Conservation (phyloP, 1,140 invertebrate species). For the Drosophila jambulina region DNA sequence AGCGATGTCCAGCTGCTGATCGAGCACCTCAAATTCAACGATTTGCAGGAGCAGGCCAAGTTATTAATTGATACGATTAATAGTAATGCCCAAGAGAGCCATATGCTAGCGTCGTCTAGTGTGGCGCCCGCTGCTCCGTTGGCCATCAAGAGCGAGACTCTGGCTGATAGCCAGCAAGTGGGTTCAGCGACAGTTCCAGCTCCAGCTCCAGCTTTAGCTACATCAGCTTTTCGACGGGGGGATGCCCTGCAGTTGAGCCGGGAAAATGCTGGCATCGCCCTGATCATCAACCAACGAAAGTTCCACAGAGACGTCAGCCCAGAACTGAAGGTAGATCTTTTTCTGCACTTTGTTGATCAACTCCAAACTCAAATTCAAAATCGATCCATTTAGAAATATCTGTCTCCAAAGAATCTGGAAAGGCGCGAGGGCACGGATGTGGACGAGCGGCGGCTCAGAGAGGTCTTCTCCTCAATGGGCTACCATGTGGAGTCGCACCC, state of each 20-base stretch:
- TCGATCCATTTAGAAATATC: conserved; percentile 21
- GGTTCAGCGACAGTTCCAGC: no score
- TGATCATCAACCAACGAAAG: conserved; percentile 78
- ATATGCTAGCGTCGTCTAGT: not conserved
- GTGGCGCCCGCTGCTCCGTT: not conserved
- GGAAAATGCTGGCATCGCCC: conserved; percentile 60
- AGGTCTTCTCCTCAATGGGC: conserved; percentile 69
- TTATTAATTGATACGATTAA: conserved; percentile 66
- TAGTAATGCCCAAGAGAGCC: conserved; percentile 30
- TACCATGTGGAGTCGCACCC: conserved; percentile 56
- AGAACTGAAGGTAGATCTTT: conserved; percentile 25
- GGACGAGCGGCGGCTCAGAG: conserved; percentile 47
- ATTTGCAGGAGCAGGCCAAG: conserved; percentile 49
- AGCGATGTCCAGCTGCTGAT: conserved; percentile 69
- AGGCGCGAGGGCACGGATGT: conserved; percentile 69
- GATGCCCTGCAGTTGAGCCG: conserved; percentile 43
- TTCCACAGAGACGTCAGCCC: conserved; percentile 58
- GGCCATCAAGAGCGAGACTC: not conserved
- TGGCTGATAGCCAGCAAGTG: conserved; percentile 4
- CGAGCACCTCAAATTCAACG: conserved; percentile 76
- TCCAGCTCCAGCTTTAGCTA: not conserved
- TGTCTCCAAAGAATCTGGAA: conserved; percentile 26
- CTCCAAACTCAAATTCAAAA: not conserved
- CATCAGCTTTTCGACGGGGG: not conserved
- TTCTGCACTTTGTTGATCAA: not conserved